Evolutionary conservation across 2,113 vertebrate genomes (phyloP), one percentile per base, ranked within the genome.

Genomic region (Austrofundulus limnaeus): DNA sequence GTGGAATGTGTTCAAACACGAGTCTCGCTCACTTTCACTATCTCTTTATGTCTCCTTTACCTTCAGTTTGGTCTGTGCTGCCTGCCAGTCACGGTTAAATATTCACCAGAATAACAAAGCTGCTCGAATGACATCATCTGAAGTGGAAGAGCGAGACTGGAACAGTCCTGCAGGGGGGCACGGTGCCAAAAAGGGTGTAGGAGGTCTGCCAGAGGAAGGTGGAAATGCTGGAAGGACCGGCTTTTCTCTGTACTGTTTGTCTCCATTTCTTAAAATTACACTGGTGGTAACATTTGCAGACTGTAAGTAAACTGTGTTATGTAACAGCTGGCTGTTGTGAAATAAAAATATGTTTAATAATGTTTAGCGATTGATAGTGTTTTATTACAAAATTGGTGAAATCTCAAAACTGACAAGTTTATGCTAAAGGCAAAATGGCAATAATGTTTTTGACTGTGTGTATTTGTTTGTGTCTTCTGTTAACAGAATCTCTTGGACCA

Each of bases 1-100:
- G 71, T 70, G 85, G 90, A 92, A 87, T 91, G 88, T 82, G 83
- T 70, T 85, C 58, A 70, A 83, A 66, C 54, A 4, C 25, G 21
- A 55, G 74, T 80, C 57, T 20, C 34, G 65, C 76, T 82, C 51
- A 14, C 66, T 66, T 70, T 77, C 37, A 1, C 54, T 67, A 61
- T 70, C 80, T 54, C 71, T 53, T 43, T 37, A 17, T 57, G 61
- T 77, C 64, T 15, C 51, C 37, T 24, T 59, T 24, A 11, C 51
- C 49, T 42, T 31, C 70, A 23, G 3, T 61, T 67, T 16, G 67
- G 46, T 28, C 71, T 50, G 43, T 73, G 19, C 65, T 48, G 15
- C 38, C 59, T 21, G 60, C 69, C 81, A 75, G 70, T 83, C 34
- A 75, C 24, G 63, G 60, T 81, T 71, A 73, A 69, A 78, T 81